Evolutionary conservation across 1,140 invertebrate genomes (phyloP), one percentile per base, ranked within the genome.

Genomic region (Hylyphantes graminicola): DNA sequence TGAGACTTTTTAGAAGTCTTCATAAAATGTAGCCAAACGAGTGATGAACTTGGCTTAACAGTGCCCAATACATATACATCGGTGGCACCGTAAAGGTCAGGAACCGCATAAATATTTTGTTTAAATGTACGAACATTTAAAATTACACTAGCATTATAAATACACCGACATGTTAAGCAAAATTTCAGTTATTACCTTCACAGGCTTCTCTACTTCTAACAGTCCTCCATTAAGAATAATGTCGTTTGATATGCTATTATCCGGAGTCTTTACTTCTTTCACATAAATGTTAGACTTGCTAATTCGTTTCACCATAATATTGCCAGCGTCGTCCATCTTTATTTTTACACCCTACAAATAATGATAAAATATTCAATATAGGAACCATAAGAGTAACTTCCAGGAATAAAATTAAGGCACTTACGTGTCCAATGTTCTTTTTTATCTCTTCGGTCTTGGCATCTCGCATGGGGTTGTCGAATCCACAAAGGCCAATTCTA

Each of bases 321-420:
- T 97, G 70, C 96, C 96, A 88, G 95, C 94, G 88, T 96, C 94
- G 90, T 98, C 96, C 96, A 98, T 97, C 91, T 97, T 97, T 80
- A 97, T 95, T 92, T 97, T 97, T 64, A 97, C 95, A 86, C 96
- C 96, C 94, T 96, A 91, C 63, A 91, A 35, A 35, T 35, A 35
- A 35, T 5, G 35, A 35, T 35, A 35, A 35, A 35, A 35, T 2
- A 2, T 35, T 35, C 35, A 35, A 35, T 35, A 35, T 35, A 35
- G 5, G 2, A 35, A 35, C 35, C 5, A 35, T 35, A 35, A 35
- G 85, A 76, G 11, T 6, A 67, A 76, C 35, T 19, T 11, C 12
- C 5, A 12, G 67, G 57, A n/a, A 48, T 2, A 78, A n/a, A 13
- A 65, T 53, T 35, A 50, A 50, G 79, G 7, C 15, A 91, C 92